Base-by-base conservation (phyloP, 2,797 vertebrate species). In the Rhabdomys pumilio region DNA sequence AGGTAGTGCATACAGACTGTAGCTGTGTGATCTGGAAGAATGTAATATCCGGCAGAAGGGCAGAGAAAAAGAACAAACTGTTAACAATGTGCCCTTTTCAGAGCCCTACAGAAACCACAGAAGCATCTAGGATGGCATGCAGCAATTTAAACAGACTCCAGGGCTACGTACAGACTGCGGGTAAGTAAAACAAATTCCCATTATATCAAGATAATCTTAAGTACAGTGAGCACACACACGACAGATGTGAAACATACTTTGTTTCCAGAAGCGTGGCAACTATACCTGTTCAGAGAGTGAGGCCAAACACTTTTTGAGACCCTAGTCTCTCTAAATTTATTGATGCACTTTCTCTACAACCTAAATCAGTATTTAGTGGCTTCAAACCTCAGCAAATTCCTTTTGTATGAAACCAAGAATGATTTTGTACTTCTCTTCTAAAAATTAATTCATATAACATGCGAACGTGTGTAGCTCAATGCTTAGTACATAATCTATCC, bases 141-240 rank as follows among this genome's bases (percentile, higher is more conserved):
- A 93, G 67, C 94, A 92, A 79, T 63, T 15, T 92, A 89, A 86
- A 26, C 77, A 90, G 85, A 92, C 85, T 69, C 67, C 63, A 92
- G 88, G 75, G 50, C 93, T 91, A 61, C n/a, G 76, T 91, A 61
- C n/a, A 80, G 89, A 10, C 89, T 65, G 87, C 77, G n/a, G 85
- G 73, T 69, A 90, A 94, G 67, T 86, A 96, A 96, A 97, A 96
- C 96, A 96, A 96, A 93, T 83, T 57, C 81, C 88, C 83, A 76
- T 92, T 90, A 86, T 72, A 90, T 95, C 77, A 92, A 93, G 93
- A 96, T 89, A 92, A 76, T n/a, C 24, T 89, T 93, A 96, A 93
- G 94, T 88, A 91, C 67, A 83, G 8, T 20, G 38, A 96, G 95
- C 93, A 86, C 20, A 61, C 93, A 86, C 20, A 61, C 75, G 92